phyloP scores from a whole-genome alignment of 2,797 vertebrate species.

The Malurus splendens region DNA sequence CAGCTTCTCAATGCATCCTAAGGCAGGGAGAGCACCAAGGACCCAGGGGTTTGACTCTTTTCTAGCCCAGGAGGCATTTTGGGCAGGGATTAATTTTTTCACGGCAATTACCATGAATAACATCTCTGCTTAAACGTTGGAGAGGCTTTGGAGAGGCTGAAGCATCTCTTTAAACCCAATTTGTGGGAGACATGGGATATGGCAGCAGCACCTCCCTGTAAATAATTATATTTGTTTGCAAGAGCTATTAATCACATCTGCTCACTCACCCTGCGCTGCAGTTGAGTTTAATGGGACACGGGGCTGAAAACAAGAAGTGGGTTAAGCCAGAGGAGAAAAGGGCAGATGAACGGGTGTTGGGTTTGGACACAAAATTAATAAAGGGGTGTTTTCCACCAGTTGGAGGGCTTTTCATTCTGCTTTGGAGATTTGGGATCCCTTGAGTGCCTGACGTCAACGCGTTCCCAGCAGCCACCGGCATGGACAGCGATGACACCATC shows the following conservation, averaged over 20 bases:
- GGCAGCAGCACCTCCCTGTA: not conserved
- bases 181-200: not conserved
- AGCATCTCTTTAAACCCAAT: not conserved
- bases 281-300: not conserved
- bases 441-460: rapidly evolving
- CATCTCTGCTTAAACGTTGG: not conserved
- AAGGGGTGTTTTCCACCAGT: rapidly evolving
- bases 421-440: not conserved
- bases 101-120: not conserved
- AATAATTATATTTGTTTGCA: not conserved
- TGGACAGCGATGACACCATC: slow-evolving; percentile 44
- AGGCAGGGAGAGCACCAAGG: not conserved
- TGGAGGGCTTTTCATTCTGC: not conserved
- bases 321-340: not conserved
- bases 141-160: not conserved
- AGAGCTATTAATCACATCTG: not conserved
- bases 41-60: not conserved
- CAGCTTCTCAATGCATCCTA: not conserved
- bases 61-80: not conserved
- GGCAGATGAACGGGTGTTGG: not conserved
- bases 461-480: not conserved
- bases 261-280: not conserved
- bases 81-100: not conserved
- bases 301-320: not conserved
- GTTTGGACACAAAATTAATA: not conserved